Conservation (phyloP, 2,113 vertebrate genomes). For the Xerus inauris region DNA sequence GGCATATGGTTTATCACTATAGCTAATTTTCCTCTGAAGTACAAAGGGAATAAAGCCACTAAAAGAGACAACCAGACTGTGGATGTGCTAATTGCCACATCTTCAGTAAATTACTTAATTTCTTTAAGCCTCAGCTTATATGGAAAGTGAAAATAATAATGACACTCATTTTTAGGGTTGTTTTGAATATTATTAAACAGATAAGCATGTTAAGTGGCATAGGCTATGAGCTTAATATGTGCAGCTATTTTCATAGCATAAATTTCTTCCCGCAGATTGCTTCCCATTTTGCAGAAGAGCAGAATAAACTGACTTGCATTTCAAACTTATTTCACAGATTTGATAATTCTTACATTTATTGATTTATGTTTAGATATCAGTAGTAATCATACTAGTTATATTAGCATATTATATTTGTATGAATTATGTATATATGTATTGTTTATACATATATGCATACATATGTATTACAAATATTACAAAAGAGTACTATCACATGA, state of each 20-base stretch:
- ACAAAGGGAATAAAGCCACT: neutral
- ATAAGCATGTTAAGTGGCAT: neutral
- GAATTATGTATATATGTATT: neutral
- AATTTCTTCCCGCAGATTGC: constrained; percentile 15
- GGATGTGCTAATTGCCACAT: neutral
- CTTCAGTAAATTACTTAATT: constrained; percentile 22
- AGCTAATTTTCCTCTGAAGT: constrained; percentile 9
- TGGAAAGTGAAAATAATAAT: constrained; percentile 28
- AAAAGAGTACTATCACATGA: neutral
- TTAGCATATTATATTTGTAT: neutral
- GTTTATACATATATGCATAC: neutral
- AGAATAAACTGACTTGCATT: constrained; percentile 22
- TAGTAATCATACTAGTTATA: neutral
- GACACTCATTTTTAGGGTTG: neutral
- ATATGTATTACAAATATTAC: neutral
- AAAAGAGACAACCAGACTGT: neutral
- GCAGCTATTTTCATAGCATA: neutral
- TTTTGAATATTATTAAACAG: constrained; percentile 43
- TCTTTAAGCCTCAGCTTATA: constrained; percentile 27
- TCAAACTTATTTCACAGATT: neutral
- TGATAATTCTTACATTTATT: constrained; percentile 40
- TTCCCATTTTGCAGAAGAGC: constrained; percentile 33
- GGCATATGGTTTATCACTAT: neutral
- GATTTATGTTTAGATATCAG: neutral
- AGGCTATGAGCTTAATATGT: neutral